Evolutionary conservation across 2,797 vertebrate species (phyloP).

Genomic region (Natrix natrix): DNA sequence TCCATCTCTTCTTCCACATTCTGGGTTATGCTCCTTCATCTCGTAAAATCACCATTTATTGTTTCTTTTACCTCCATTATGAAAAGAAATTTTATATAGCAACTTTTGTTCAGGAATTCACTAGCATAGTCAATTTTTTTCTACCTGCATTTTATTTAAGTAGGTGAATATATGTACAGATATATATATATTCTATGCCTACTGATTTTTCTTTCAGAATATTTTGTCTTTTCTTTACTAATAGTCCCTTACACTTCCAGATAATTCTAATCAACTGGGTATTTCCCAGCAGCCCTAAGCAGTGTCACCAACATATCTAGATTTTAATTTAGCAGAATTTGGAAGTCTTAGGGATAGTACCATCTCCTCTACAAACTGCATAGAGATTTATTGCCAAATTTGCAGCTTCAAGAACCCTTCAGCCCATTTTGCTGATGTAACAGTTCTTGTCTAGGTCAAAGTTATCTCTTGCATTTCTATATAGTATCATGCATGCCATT

Average conservation of each 20-base stretch:
- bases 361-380: not conserved
- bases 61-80: not conserved
- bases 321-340: not conserved
- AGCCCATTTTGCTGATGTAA: not conserved
- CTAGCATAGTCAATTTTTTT: not conserved
- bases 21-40: not conserved
- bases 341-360: not conserved
- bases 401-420: not conserved
- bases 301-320: not conserved
- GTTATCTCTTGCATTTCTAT: too few species aligned
- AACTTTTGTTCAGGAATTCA: not conserved
- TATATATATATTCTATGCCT: not conserved
- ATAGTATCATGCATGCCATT: not conserved
- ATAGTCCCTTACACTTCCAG: not conserved
- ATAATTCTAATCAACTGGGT: not conserved
- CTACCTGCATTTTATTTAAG: not conserved
- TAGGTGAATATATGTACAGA: not conserved
- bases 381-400: not conserved
- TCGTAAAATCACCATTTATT: not conserved
- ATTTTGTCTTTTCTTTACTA: not conserved
- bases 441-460: not conserved
- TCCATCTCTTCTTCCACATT: not conserved
- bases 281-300: not conserved
- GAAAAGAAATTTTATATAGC: too few species aligned
- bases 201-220: not conserved